Percentiles rank a stretch among this genome's conserved stretches.
These are phyloP conservation scores for Liodrosophila aerea DNA, from an alignment of 2,888 invertebrate species.

Conservation along the genomic window DNA sequence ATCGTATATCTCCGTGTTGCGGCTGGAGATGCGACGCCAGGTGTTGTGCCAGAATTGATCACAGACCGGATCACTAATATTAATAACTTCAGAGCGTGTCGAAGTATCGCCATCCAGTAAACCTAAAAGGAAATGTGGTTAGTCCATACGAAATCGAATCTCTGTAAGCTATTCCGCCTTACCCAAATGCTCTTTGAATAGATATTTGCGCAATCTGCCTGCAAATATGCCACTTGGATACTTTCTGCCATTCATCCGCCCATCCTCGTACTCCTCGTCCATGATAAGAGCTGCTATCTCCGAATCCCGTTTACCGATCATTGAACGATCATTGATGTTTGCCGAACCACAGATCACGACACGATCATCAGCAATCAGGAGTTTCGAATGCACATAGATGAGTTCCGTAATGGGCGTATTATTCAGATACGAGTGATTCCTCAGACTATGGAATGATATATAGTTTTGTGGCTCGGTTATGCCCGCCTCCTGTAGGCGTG, in stretches of 20 bases:
- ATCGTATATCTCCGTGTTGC: conserved; percentile 95
- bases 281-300: conserved; percentile 95
- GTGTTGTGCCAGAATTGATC: conserved; percentile 92
- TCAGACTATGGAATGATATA: conserved; percentile 94
- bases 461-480: conserved; percentile 91
- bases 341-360: conserved; percentile 97
- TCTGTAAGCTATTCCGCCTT: background rate
- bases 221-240: conserved; percentile 94
- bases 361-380: conserved; percentile 96
- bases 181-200: conserved; percentile 97
- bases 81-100: conserved; percentile 81
- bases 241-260: conserved; percentile 90
- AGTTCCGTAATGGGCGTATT: conserved; percentile 94
- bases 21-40: conserved; percentile 91
- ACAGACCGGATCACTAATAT: conserved; percentile 90
- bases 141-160: too few relatives aligned
- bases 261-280: conserved; percentile 91
- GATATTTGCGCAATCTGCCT: conserved; percentile 90
- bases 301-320: conserved; percentile 96
- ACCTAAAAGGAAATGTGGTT: conserved; percentile 77
- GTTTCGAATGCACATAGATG: conserved; percentile 98
- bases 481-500: conserved; percentile 89
- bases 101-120: conserved; percentile 82
- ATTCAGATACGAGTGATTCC: conserved; percentile 90
- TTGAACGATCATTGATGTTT: conserved; percentile 98